Base-by-base conservation (phyloP, 1,140 invertebrate genomes). In the Asbolus verrucosus region DNA sequence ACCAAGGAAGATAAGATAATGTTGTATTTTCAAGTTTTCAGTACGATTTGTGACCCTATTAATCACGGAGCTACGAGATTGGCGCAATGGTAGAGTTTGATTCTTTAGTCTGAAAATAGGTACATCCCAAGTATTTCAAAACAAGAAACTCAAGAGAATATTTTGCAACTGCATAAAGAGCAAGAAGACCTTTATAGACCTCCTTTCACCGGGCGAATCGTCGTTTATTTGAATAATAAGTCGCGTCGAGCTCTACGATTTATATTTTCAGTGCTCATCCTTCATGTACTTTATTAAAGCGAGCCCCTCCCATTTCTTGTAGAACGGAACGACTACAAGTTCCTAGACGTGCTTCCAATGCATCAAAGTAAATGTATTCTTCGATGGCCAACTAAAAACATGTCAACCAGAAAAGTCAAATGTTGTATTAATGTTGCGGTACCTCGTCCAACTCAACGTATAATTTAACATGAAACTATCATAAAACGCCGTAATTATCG, bases 201-300 rank as follows among this genome's bases (percentile, higher is more conserved):
- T 4, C 33, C 33, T 36, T 36, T 36, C 33, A 36, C 33, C 33
- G 24, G 11, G 6, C 33, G 11, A 36, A n/a, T 36, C 6, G 33
- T n/a, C 11, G 6, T 11, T 6, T 36, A 36, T 11, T 36, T 36
- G 5, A 36, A 36, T 59, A 59, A 59, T 59, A 59, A 21, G 24
- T 59, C 27, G 27, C 50, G n/a, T 59, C 19, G 11, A n/a, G 16
- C 6, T 14, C 24, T 13, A 59, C 6, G 50, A 59, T 59, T 59
- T 59, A 59, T 59, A 59, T 24, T 18, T 59, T 6, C 14, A 59
- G n/a, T 21, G 18, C 15, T 59, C 50, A 59, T 59, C 50, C 50
- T 59, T 59, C 50, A n/a, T 11, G 33, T 36, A 36, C 5, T n/a
- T 36, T 36, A 36, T 36, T 36, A 36, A 4, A 6, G 5, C 2